Base-by-base conservation (phyloP, 2,888 invertebrate genomes). In the Teleiodes luculella region DNA sequence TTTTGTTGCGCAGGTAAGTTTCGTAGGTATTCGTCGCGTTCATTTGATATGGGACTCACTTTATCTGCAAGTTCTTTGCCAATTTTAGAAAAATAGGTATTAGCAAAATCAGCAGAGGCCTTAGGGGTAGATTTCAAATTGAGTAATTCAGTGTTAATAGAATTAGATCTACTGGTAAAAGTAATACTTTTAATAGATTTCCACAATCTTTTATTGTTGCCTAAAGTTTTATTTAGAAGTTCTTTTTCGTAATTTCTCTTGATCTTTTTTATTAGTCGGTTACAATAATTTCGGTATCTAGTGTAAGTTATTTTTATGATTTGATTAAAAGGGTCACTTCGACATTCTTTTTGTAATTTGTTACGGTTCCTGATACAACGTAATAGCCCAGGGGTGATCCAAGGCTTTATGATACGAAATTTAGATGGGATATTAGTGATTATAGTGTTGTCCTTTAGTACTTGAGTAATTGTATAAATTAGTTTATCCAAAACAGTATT, bases 91-190 rank as follows among this genome's bases (percentile, higher is more conserved):
- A 55, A 7, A 13, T 13, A 49, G 37, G 51, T 33, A 50, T 48
- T 69, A 72, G 83, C 82, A 67, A 76, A 62, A 51, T 70, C 67
- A 0, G 75, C 72, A 51, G 37, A 11, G 7, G 31, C 28, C 20
- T 16, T 36, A 3, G 36, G 36, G 5, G 36, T 10, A 11, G 8
- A n/a, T 36, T 36, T 36, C 11, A n/a, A 10, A 36, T 36, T 6
- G 3, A 10, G 6, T 36, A 36, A 10, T 36, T 36, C 11, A n/a
- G 11, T 10, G 11, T 36, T 36, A 3, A 11, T 3, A n/a, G 6
- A 10, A 11, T 7, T 11, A 11, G 36, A 36, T 11, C n/a, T 7
- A 3, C 11, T 36, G 5, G 8, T 7, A 36, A 10, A n/a, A n/a
- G 36, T 36, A 10, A 36, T 10, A 3, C 8, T 10, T 36, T 36